Conservation (phyloP, 1,140 invertebrate genomes). For the Meloidogyne floridensis region DNA sequence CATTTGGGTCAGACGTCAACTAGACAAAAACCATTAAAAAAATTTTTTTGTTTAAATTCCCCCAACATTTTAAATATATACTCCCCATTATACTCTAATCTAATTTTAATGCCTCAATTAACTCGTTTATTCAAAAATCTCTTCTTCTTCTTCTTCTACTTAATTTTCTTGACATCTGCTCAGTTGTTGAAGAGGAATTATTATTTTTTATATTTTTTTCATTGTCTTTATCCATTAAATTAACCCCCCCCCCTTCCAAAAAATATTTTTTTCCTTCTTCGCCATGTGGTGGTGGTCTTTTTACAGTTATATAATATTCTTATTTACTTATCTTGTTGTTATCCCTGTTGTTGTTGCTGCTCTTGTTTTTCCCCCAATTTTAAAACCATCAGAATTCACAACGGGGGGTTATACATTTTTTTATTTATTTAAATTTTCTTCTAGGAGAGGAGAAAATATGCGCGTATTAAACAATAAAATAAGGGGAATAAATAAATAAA, state of each 20-base stretch:
- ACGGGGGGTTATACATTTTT: not conserved
- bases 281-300: not conserved
- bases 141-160: not conserved
- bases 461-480: not conserved
- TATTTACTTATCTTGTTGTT: not conserved
- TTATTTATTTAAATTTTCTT: not conserved
- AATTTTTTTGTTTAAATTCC: no score
- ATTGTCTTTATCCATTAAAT: conserved; percentile 5
- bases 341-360: not conserved
- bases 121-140: not conserved
- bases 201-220: not conserved
- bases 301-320: not conserved
- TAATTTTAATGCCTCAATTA: not conserved
- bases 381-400: conserved; percentile 9
- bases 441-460: not conserved
- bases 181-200: not conserved
- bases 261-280: not conserved
- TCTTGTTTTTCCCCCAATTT: not conserved
- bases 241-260: not conserved
- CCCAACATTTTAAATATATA: no score
- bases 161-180: not conserved
- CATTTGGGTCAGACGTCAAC: no score
- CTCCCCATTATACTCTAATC: no score
- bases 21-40: no score
- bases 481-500: not conserved